These are phyloP conservation scores for Uria aalge DNA, from an alignment of 2,113 vertebrate genomes.

Conservation along the genomic window DNA sequence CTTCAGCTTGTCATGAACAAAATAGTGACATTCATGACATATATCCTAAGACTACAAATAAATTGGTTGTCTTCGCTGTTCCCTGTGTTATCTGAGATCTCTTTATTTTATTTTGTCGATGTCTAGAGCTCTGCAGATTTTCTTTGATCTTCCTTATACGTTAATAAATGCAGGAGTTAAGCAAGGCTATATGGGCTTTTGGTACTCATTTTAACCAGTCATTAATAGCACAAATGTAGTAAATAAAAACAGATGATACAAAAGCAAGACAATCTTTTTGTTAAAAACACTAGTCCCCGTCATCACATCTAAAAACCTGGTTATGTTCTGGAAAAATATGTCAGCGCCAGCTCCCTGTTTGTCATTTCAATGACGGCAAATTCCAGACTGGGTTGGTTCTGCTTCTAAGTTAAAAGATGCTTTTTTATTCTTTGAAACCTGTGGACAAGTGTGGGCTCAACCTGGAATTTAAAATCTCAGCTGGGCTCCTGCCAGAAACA, in stretches of 20 bases:
- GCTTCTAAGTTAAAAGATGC: not conserved
- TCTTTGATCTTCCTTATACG: conserved; percentile 23
- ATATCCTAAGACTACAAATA: conserved; percentile 49
- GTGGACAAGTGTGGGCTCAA: not conserved
- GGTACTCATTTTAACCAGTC: conserved; percentile 6
- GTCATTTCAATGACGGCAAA: not conserved
- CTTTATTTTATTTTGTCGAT: not conserved
- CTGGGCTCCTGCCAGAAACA: not conserved
- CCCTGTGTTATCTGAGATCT: conserved; percentile 17
- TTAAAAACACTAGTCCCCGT: not conserved
- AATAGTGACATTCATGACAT: conserved; percentile 13
- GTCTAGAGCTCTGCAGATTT: conserved; percentile 9
- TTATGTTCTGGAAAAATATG: not conserved
- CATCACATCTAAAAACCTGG: not conserved
- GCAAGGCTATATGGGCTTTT: not conserved
- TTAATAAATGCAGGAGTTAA: conserved; percentile 33
- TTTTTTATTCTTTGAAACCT: not conserved
- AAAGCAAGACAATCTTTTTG: not conserved
- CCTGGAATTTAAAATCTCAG: not conserved
- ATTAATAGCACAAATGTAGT: not conserved
- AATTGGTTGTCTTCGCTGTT: conserved; percentile 18
- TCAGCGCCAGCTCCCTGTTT: not conserved
- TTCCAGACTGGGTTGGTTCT: not conserved
- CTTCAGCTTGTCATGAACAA: conserved; percentile 5
- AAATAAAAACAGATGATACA: conserved; percentile 3